These are phyloP conservation scores for Hypercompe scribonia DNA, from an alignment of 2,888 invertebrate species.

Conservation along the genomic window DNA sequence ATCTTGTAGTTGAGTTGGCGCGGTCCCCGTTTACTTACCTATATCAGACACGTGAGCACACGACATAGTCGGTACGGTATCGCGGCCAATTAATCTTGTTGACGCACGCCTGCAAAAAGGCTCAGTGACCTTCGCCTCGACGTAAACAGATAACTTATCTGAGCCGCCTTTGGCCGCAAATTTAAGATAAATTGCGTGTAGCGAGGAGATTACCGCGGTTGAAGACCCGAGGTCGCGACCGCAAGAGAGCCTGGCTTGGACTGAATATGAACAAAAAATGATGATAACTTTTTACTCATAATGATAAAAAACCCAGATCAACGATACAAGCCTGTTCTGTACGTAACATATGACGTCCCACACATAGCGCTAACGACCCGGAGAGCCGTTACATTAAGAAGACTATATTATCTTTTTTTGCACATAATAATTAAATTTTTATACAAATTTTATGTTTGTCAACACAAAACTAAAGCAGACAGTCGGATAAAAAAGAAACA, in stretches of 20 bases:
- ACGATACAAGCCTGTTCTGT: neutral
- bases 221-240: neutral
- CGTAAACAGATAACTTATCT: slow-evolving; percentile 46
- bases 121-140: slow-evolving; percentile 42
- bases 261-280: slow-evolving; percentile 12
- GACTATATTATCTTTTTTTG: neutral
- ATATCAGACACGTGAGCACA: slow-evolving; percentile 20
- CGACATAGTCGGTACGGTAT: slow-evolving; percentile 32
- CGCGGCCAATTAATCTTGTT: slow-evolving; percentile 55
- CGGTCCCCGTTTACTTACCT: slow-evolving; percentile 18
- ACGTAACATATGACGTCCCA: neutral
- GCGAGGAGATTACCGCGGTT: slow-evolving; percentile 15
- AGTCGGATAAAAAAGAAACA: neutral
- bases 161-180: slow-evolving; percentile 24
- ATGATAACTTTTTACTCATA: slow-evolving; percentile 8
- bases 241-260: neutral
- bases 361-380: slow-evolving; percentile 5
- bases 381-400: slow-evolving; percentile 9
- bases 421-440: neutral
- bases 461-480: neutral
- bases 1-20: slow-evolving; percentile 12
- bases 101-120: slow-evolving; percentile 50
- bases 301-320: slow-evolving; percentile 3
- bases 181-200: slow-evolving; percentile 44
- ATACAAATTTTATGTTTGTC: neutral